Base-by-base conservation (phyloP, 2,888 invertebrate species). In the Brenthis daphne region DNA sequence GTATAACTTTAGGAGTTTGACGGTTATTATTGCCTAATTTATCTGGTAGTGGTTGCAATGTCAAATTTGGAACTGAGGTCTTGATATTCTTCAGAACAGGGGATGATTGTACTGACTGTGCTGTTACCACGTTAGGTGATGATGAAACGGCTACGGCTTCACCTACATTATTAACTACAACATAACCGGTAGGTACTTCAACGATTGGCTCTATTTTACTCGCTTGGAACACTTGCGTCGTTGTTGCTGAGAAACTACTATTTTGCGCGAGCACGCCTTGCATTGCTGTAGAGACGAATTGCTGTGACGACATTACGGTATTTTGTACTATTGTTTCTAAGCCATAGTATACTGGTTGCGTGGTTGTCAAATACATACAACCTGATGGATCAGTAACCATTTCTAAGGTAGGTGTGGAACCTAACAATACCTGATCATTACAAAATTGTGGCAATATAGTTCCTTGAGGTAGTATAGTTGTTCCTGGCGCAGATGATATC, bases 271-370 rank as follows among this genome's bases (percentile, higher is more conserved):
- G 90, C 3, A 97, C 95, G 57, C 97, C 96, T 72, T 96, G 96
- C 92, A 97, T 95, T 6, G 96, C 95, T 1, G 96, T 96, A 4
- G 97, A 96, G 16, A 97, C 95, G 81, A 97, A 96, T 81, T 97
- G 97, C 81, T 96, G 96, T 29, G 97, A 97, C n/a, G 96, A 96
- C 97, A 97, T 97, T 0, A 97, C 96, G 5, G 97, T 97, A 80
- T 97, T 97, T 85, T 97, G 97, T 3, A 97, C 97, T 66, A 97
- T 97, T 0, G 97, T 97, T 88, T 97, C 97, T 73, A 97, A 91
- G 0, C 97, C 97, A 77, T 97, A 97, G 79, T 96, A 96, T 78
- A 97, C 95, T 5, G 96, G 96, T 77, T 96, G 96, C 16, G 95
- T 95, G 2, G 95, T 92, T 56, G 94, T 91, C 67, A 95, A 82